Evolutionary conservation across 2,113 vertebrate species (phyloP).

Genomic region (Heterocephalus glaber): DNA sequence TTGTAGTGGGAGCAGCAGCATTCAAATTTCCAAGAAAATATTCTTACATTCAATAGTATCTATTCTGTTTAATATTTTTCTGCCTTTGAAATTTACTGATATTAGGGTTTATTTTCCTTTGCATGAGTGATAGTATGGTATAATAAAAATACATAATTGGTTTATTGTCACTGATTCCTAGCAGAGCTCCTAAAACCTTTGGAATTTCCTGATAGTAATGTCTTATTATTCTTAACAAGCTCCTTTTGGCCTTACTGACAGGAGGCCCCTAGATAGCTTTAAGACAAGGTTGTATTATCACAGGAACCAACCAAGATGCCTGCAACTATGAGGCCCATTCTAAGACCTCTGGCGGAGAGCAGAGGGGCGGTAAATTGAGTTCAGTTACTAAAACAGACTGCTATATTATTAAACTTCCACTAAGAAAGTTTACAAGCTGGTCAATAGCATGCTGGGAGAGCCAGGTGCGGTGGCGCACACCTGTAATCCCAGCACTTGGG

Average conservation of each 20-base stretch:
- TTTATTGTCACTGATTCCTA: not conserved
- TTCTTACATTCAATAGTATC: not conserved
- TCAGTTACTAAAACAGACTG: not conserved
- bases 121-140: not conserved
- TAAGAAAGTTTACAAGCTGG: not conserved
- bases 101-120: not conserved
- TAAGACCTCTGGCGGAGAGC: not conserved
- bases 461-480: too few species aligned
- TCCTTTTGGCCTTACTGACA: not conserved
- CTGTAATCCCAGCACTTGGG: too few species aligned
- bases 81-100: slow-evolving; percentile 4
- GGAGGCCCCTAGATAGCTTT: not conserved
- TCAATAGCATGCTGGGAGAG: not conserved
- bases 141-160: not conserved
- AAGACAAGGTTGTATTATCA: not conserved
- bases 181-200: not conserved
- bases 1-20: not conserved
- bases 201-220: not conserved
- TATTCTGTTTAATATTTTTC: too few species aligned
- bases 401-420: not conserved
- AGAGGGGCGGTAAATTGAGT: not conserved
- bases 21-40: not conserved
- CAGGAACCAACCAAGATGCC: not conserved
- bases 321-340: not conserved
- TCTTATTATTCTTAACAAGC: not conserved